Percentiles rank a stretch among this genome's conserved stretches.
Evolutionary conservation across 2,888 invertebrate genomes (phyloP).

Genomic region (Rhimphoctona megacephalus): DNA sequence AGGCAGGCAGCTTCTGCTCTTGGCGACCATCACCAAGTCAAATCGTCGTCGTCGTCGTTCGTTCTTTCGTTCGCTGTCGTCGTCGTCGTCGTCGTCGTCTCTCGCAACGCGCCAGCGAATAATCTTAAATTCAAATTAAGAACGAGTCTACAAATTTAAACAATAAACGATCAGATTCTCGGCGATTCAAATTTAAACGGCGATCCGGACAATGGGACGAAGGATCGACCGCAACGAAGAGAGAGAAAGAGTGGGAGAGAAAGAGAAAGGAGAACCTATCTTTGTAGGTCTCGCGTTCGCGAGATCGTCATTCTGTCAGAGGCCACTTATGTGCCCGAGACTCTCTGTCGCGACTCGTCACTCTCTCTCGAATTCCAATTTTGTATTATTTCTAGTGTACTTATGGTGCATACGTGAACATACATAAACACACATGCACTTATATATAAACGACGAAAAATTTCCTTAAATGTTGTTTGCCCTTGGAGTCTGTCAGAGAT

Average conservation of each 20-base stretch:
- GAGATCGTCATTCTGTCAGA: conserved; percentile 61
- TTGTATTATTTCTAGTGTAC: conserved; percentile 3
- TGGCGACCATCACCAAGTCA: conserved; percentile 83
- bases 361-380: conserved; percentile 40
- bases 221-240: conserved; percentile 48
- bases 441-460: not conserved
- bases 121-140: conserved; percentile 84
- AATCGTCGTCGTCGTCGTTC: conserved; percentile 73
- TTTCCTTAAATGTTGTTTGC: not conserved
- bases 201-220: conserved; percentile 79
- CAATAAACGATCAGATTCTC: conserved; percentile 83
- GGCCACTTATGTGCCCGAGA: conserved; percentile 52
- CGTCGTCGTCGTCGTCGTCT: conserved; percentile 71
- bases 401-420: not conserved
- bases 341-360: conserved; percentile 45
- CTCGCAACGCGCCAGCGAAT: conserved; percentile 83
- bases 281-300: conserved; percentile 47
- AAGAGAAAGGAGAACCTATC: conserved; percentile 43
- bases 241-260: conserved; percentile 53
- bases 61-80: conserved; percentile 38
- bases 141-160: conserved; percentile 83
- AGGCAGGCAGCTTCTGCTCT: conserved; percentile 69
- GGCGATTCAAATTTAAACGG: conserved; percentile 83
- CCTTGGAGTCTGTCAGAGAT: not conserved
- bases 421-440: not conserved